phyloP scores from a whole-genome alignment of 1,140 invertebrate species.

The Ditylenchus dipsaci region DNA sequence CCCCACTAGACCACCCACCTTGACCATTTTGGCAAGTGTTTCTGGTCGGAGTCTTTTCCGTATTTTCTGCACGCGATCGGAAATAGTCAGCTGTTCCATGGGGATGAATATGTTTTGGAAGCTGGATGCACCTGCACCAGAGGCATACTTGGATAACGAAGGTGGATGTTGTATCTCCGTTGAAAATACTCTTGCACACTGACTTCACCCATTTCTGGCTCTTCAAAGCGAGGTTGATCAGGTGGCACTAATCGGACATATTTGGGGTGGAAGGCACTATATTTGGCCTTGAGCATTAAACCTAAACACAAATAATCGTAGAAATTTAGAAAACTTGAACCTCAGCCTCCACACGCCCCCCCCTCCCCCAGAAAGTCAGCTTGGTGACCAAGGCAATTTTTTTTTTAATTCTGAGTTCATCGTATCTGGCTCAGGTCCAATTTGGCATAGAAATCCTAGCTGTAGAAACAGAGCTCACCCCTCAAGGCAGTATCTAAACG shows the following conservation, averaged over 20 bases:
- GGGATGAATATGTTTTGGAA: slow-evolving; percentile 4
- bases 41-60: neutral
- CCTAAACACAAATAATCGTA: neutral
- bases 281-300: neutral
- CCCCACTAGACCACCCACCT: neutral
- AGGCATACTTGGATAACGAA: slow-evolving; percentile 8
- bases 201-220: neutral
- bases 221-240: neutral
- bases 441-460: no score
- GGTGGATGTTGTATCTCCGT: neutral
- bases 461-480: neutral
- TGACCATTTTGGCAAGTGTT: neutral
- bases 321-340: no score
- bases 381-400: no score
- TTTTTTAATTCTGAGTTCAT: no score
- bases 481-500: neutral
- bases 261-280: neutral
- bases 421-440: no score
- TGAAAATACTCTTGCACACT: slow-evolving; percentile 15
- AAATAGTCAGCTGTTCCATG: slow-evolving; percentile 6
- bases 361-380: no score
- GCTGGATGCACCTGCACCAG: slow-evolving; percentile 9
- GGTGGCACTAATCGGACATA: neutral
- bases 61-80: neutral
- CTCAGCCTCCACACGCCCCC: no score